These are phyloP conservation scores for Magallana gigas DNA, from an alignment of 1,140 invertebrate genomes.

Conservation along the genomic window DNA sequence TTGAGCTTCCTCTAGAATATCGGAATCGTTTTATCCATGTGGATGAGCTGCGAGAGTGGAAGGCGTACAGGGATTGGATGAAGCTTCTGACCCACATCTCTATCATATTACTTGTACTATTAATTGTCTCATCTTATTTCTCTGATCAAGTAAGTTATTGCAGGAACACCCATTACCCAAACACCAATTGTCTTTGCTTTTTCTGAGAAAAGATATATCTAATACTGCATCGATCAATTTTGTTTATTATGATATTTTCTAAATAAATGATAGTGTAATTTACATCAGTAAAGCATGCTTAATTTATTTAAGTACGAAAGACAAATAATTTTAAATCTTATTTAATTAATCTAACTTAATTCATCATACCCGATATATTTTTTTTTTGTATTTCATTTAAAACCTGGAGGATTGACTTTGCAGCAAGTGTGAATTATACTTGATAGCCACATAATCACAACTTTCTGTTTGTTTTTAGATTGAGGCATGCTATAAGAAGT, in stretches of 20 bases:
- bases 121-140: conserved; percentile 72
- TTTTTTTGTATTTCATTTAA: not conserved
- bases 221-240: too few species aligned
- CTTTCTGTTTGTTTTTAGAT: conserved; percentile 57
- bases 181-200: too few species aligned
- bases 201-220: too few species aligned
- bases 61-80: conserved; percentile 67
- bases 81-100: conserved; percentile 71
- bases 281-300: too few species aligned
- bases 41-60: conserved; percentile 84
- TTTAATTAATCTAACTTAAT: too few species aligned
- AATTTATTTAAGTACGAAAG: too few species aligned
- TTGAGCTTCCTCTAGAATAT: conserved; percentile 86
- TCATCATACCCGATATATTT: not conserved
- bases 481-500: conserved; percentile 56
- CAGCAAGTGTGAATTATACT: not conserved
- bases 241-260: too few species aligned
- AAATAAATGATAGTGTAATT: too few species aligned
- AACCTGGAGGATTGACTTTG: not conserved
- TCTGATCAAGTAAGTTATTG: conserved; percentile 66
- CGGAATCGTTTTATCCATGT: conserved; percentile 87
- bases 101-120: conserved; percentile 67
- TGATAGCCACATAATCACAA: not conserved
- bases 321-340: too few species aligned
- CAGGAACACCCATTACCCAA: too few species aligned